phyloP scores from a whole-genome alignment of 2,888 invertebrate genomes.

The Ceratothoa steindachneri region DNA sequence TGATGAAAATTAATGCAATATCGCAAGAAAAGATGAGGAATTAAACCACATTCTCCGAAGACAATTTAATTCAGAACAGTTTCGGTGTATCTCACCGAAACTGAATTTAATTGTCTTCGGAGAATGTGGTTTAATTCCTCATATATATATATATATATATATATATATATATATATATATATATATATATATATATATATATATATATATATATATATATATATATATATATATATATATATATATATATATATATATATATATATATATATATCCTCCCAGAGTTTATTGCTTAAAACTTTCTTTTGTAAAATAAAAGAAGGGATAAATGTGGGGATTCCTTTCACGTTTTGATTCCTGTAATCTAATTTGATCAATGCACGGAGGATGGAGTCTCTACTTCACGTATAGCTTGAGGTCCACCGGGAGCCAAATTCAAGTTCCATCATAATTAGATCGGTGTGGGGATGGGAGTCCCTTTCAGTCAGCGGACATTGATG shows the following conservation, averaged over 20 bases:
- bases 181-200: neutral
- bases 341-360: constrained; percentile 5
- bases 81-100: too few species aligned
- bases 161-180: neutral
- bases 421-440: neutral
- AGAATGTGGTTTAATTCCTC: too few species aligned
- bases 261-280: neutral
- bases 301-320: too few species aligned
- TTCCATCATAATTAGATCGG: constrained; percentile 9
- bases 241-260: constrained; percentile 10
- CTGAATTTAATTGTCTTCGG: too few species aligned
- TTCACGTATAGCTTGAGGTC: neutral
- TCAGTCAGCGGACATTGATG: neutral
- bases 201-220: constrained; percentile 6
- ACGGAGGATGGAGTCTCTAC: neutral
- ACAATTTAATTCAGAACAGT: too few species aligned
- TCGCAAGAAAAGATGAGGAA: too few species aligned
- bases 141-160: neutral
- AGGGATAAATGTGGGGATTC: neutral
- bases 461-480: neutral
- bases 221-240: constrained; percentile 21
- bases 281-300: neutral
- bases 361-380: neutral
- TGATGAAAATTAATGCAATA: too few species aligned
- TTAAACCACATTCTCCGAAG: too few species aligned